A percentile compares a stretch with the other conserved stretches of the same genome.
Evolutionary conservation across 2,797 vertebrate species (phyloP).

Genomic region (Lateolabrax maculatus): DNA sequence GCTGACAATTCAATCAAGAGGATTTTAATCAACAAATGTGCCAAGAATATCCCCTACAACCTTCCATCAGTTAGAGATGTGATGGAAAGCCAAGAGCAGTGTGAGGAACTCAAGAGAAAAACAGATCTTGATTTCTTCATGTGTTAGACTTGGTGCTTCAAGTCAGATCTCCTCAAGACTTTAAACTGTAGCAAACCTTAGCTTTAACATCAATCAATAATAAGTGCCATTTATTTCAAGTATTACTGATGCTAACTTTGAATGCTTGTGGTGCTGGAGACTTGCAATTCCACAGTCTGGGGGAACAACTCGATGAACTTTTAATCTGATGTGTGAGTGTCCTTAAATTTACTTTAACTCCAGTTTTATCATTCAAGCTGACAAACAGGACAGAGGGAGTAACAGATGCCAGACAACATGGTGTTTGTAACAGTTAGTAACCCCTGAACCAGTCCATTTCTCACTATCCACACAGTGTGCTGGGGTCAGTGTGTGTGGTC

Average conservation of each 20-base stretch:
- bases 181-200: slow-evolving; percentile 4
- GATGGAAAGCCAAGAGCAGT: neutral
- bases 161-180: slow-evolving; percentile 8
- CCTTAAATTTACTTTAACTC: neutral
- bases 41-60: neutral
- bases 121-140: neutral
- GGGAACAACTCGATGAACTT: neutral
- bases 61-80: neutral
- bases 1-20: neutral
- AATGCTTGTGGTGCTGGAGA: slow-evolving; percentile 6
- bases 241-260: slow-evolving; percentile 12
- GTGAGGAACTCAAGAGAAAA: neutral
- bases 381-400: neutral
- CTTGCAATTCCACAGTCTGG: neutral
- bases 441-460: neutral
- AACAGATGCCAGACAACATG: neutral
- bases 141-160: neutral
- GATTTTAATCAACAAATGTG: neutral
- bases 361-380: neutral
- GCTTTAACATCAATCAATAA: slow-evolving; percentile 23
- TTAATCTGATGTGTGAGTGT: neutral
- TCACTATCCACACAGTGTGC: neutral
- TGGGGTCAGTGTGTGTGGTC: slow-evolving; percentile 11
- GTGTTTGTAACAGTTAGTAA: neutral
- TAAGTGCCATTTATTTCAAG: slow-evolving; percentile 13